A percentile compares a stretch with the other conserved stretches of the same genome.
phyloP scores from a whole-genome alignment of 2,888 invertebrate species.

The Dascillus cervinus region DNA sequence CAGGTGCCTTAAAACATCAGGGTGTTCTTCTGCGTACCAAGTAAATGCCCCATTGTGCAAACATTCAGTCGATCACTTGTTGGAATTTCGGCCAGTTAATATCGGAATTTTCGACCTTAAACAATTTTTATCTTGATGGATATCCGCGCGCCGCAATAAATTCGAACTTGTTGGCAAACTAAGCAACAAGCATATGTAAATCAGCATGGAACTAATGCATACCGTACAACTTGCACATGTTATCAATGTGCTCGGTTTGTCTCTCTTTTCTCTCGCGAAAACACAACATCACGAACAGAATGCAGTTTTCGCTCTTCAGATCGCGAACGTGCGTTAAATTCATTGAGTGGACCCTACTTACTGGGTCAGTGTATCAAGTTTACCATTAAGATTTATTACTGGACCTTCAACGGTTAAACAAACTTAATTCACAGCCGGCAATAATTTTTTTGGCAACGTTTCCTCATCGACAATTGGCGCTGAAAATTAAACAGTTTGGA shows the following conservation, averaged over 20 bases:
- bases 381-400: too few species aligned
- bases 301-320: conserved; percentile 4
- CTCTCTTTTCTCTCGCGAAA: not conserved
- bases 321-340: conserved; percentile 4
- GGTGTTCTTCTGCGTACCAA: conserved; percentile 7
- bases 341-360: conserved; percentile 6
- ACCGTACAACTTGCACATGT: not conserved
- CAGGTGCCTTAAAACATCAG: conserved; percentile 12
- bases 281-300: not conserved
- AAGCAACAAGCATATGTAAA: conserved; percentile 10
- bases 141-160: not conserved
- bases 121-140: not conserved
- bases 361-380: conserved; percentile 12
- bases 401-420: too few species aligned
- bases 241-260: not conserved
- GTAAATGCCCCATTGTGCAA: too few species aligned
- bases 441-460: too few species aligned
- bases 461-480: too few species aligned
- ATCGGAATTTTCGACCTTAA: not conserved
- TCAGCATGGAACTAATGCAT: conserved; percentile 5
- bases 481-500: too few species aligned
- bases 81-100: too few species aligned
- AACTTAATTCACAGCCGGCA: too few species aligned
- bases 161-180: conserved; percentile 3
- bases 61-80: too few species aligned